Evolutionary conservation across 2,888 invertebrate species (phyloP), one percentile per base, ranked within the genome.

Genomic region (Cryptocheilus praepositus): DNA sequence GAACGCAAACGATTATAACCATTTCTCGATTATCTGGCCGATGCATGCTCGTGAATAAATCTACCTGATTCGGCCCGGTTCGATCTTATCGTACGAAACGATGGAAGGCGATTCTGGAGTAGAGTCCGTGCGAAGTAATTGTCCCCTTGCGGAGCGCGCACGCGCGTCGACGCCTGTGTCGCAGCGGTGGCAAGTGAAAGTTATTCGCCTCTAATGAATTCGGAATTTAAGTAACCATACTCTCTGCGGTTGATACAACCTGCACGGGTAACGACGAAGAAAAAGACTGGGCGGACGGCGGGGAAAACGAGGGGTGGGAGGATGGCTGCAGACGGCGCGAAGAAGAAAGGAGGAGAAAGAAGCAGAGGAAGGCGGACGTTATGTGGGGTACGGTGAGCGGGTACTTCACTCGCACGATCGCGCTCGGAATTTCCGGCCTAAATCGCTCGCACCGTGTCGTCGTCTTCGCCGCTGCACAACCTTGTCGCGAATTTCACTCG

Each of bases 401-500:
- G 72, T 71, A 71, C 71, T 69, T 36, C 36, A 59, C 68, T 75
- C 70, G 74, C 76, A 76, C 76, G 73, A 71, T 77, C 74, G 67
- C 75, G 63, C 72, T 65, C 76, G 81, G 79, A 76, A 81, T 81
- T 82, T 82, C 81, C 81, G 81, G 81, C 70, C 81, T 81, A 76
- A 80, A 81, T 80, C 72, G 70, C 71, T 77, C 71, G 62, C 73
- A 71, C 74, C 61, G 62, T 64, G 56, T 43, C 63, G 63, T 11
- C 36, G 36, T 36, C 36, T 36, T 36, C 36, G 13, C 11, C 36
- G 8, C 3, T 11, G 36, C 60, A 64, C 83, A 81, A 82, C 83
- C 83, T 83, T 83, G 83, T 80, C 13, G 67, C 71, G 73, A 81
- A 78, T 83, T 83, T 82, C 80, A 78, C 77, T 74, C 64, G 73